A percentile compares a stretch with the other conserved stretches of the same genome.
Evolutionary conservation across 2,113 vertebrate genomes (phyloP).

Genomic region (Climacteris rufus): DNA sequence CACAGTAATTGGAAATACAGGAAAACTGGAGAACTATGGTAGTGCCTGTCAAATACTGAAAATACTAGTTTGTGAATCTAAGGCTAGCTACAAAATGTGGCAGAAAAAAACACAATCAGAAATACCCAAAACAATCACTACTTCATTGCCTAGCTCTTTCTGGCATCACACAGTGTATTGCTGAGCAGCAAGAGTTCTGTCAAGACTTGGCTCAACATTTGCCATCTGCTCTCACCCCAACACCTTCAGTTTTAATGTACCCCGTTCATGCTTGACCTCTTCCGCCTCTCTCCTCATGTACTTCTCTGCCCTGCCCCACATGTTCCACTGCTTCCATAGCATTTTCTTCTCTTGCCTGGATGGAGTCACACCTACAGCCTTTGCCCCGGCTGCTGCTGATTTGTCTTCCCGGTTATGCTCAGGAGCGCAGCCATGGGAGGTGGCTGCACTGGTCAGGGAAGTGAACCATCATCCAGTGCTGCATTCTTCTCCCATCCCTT

Average conservation of each 20-base stretch:
- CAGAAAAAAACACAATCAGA: background rate
- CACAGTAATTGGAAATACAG: background rate
- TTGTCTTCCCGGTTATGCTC: background rate
- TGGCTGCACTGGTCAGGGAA: background rate
- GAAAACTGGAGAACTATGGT: background rate
- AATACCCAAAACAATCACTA: background rate
- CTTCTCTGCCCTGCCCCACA: background rate
- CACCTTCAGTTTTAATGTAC: background rate
- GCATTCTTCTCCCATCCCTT: background rate
- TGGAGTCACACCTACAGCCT: background rate
- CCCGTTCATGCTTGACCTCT: background rate
- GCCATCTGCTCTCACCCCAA: background rate
- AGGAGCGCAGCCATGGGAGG: background rate
- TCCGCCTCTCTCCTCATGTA: background rate
- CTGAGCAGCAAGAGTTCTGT: background rate
- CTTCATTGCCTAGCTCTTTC: background rate
- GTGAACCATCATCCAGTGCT: background rate
- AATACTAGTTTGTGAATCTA: background rate
- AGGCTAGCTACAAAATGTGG: background rate
- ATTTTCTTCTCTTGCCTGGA: background rate
- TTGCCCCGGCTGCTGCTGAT: background rate
- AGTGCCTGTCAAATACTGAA: background rate
- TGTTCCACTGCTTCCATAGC: background rate
- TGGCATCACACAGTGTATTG: background rate
- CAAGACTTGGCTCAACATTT: background rate